Conservation (phyloP, 2,888 invertebrate genomes). For the Netelia melanura region DNA sequence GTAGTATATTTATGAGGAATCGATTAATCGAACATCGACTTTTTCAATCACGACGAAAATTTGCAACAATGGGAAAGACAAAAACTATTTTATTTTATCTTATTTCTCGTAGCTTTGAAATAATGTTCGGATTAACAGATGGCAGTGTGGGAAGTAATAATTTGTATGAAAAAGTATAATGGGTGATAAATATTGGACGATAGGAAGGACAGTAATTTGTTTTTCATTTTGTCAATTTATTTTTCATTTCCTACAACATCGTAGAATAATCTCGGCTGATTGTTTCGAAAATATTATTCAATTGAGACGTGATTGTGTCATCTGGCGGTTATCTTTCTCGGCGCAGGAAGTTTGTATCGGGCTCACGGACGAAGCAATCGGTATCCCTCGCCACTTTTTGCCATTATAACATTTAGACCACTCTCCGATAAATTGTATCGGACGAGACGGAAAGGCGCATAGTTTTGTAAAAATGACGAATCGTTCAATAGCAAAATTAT, state of each 20-base stretch:
- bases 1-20: too few species aligned
- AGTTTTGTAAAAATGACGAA: neutral
- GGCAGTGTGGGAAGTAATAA: neutral
- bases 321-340: constrained; percentile 4
- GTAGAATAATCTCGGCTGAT: neutral
- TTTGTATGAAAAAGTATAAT: neutral
- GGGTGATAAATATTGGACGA: neutral
- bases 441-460: neutral
- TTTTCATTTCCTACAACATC: constrained; percentile 6
- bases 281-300: constrained; percentile 57
- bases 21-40: too few species aligned
- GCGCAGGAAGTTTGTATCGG: constrained; percentile 55
- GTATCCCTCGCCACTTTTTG: constrained; percentile 45
- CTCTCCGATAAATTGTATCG: constrained; percentile 28
- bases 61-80: neutral
- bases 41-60: too few species aligned
- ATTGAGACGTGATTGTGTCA: constrained; percentile 56
- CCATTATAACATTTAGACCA: constrained; percentile 24
- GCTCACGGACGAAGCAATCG: constrained; percentile 60
- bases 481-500: neutral
- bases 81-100: neutral
- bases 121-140: neutral
- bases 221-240: neutral
- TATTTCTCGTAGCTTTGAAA: neutral
- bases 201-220: neutral